Evolutionary conservation across 2,113 vertebrate genomes (phyloP), one percentile per base, ranked within the genome.

Genomic region (Paradoxurus hermaphroditus): DNA sequence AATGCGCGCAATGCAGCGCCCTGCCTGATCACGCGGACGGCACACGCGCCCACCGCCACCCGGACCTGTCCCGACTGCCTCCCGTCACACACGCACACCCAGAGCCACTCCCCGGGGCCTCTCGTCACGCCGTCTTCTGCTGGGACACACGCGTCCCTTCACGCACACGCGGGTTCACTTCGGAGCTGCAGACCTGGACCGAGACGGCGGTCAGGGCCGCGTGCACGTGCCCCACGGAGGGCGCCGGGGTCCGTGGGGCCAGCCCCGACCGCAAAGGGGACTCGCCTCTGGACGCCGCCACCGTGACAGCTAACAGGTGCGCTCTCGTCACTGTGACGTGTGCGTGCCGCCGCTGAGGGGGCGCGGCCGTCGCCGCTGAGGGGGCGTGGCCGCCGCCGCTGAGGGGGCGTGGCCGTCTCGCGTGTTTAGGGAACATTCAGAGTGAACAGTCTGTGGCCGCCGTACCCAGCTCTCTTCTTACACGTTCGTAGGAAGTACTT

Each of bases 141-240:
- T 51, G 36, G 27, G 3, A n/a, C 27, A 63, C 10, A 41, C 49
- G 44, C 0, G 1, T 49, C 90, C 29, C 36, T 14, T 59, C 10
- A 34, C 68, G 93, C 49, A 46, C 2, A 16, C 12, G 34, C 62
- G 18, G 4, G 29, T 8, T 6, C 1, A 5, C 4, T 39, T 65
- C 70, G 25, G 25, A 65, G 86, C 86, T 31, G 1, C 0, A 13
- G 36, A 56, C 34, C 31, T 6, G 14, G 31, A 46, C 0, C 21
- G 11, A 89, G 68, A 39, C 56, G 4, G 29, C n/a, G 25, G 34
- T 4, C 77, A 25, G 23, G 14, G 16, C 6, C 1, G 5, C 0
- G 10, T 12, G 27, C 56, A 51, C 3, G 1, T 5, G 1, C 3
- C 53, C 68, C 4, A 0, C 0, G 0, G 41, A 15, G 53, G 25